Base-by-base conservation (phyloP, 2,888 invertebrate species). In the Brachylomia viminalis region DNA sequence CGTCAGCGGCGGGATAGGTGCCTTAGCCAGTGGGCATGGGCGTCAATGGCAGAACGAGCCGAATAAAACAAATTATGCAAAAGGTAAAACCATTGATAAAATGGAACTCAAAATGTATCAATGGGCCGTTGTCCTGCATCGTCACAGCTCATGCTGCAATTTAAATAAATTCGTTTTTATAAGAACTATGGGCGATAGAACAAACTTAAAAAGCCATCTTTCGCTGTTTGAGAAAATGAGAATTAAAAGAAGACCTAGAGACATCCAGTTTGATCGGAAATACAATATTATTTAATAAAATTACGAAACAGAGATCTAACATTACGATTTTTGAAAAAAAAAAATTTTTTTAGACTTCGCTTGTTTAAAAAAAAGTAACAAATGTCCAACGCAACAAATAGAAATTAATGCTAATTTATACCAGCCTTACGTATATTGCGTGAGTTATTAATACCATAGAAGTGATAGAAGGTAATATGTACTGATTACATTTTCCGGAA, bases 361-460 rank as follows among this genome's bases (percentile, higher is more conserved):
- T n/a, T n/a, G n/a, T n/a, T n/a, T n/a, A n/a, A n/a, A n/a, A n/a
- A n/a, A n/a, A n/a, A n/a, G n/a, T n/a, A n/a, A n/a, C n/a, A n/a
- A n/a, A n/a, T n/a, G n/a, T n/a, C n/a, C n/a, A n/a, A 69, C 20
- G 13, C 7, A 52, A 42, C n/a, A 45, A 62, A 66, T 62, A 42
- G 15, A 49, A 56, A 75, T 42, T 1, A 54, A 68, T 68, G 67
- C 8, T 67, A 71, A 84, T 84, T 59, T 67, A 80, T 64, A 45
- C 54, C 17, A 42, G 33, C 15, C 20, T 23, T 45, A 70, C n/a
- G 45, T 33, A 42, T 15, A 33, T 17, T 58, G 61, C 66, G 59
- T 45, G 38, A 71, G 38, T n/a, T 70, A 79, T 68, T 23, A 52
- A 45, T 76, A 59, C 20, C 8, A 47, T 47, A 33, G 11, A 45